Percentiles rank a stretch among this genome's conserved stretches.
These are phyloP conservation scores for Epinephelus coioides DNA, from an alignment of 2,797 vertebrate species.

Conservation along the genomic window DNA sequence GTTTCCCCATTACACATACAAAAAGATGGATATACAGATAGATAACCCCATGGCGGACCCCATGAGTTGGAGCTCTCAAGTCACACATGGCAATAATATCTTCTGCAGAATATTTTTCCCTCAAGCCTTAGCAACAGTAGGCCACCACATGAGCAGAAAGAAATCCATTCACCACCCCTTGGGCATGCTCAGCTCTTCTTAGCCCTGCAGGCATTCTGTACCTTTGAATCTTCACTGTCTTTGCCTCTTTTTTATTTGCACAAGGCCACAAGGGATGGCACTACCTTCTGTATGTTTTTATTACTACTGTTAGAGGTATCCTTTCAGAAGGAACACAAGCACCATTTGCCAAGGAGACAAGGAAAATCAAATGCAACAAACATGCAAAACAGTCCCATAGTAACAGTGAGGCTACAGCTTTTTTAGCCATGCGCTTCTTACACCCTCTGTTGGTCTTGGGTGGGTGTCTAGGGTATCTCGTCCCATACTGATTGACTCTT, in stretches of 20 bases:
- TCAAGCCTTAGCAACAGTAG: conserved; percentile 60
- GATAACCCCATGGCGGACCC: background rate
- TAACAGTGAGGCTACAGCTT: background rate
- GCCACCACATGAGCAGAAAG: conserved; percentile 58
- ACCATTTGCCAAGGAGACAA: conserved; percentile 34
- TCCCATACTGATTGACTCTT: background rate
- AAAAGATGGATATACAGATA: conserved; percentile 10
- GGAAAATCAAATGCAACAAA: conserved; percentile 21
- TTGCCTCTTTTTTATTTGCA: conserved; percentile 47
- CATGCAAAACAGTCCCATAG: conserved; percentile 6
- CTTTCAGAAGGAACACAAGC: conserved; percentile 22
- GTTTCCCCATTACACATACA: conserved; percentile 10
- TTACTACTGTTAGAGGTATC: conserved; percentile 33
- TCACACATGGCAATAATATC: conserved; percentile 31
- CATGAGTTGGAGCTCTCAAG: conserved; percentile 28
- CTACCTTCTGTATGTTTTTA: conserved; percentile 40
- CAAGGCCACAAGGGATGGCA: conserved; percentile 28
- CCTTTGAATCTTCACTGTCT: conserved; percentile 55
- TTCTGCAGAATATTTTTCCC: conserved; percentile 40
- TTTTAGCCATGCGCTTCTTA: background rate
- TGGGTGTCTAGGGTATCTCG: background rate
- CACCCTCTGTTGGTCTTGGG: background rate
- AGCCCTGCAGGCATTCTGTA: conserved; percentile 56
- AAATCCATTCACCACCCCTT: conserved; percentile 61
- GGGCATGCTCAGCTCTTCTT: conserved; percentile 51